Evolutionary conservation across 1,140 invertebrate species (phyloP).

Genomic region (Zaprionus nigranus): DNA sequence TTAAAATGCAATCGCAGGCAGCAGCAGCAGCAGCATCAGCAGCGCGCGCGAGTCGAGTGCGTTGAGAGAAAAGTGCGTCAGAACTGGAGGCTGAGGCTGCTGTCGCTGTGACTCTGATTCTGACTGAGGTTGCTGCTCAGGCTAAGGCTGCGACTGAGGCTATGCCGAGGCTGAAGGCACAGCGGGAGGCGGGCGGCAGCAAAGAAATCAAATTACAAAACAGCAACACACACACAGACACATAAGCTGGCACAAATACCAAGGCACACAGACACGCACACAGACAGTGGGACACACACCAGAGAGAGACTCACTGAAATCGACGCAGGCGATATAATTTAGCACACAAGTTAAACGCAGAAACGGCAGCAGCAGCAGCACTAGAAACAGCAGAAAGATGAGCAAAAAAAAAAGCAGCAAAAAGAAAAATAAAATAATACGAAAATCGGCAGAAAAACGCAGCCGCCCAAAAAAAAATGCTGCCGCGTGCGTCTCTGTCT

Average conservation of each 20-base stretch:
- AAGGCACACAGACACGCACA: constrained; percentile 29
- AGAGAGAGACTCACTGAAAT: constrained; percentile 54
- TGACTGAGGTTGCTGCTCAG: neutral
- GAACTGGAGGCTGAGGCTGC: constrained; percentile 23
- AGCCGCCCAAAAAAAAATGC: constrained; percentile 48
- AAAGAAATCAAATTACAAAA: constrained; percentile 83
- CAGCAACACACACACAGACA: constrained; percentile 60
- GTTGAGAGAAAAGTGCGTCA: constrained; percentile 65
- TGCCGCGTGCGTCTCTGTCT: constrained; percentile 6
- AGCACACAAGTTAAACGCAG: constrained; percentile 74
- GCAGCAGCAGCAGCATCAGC: no score
- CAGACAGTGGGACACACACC: constrained; percentile 39
- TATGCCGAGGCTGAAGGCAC: constrained; percentile 34
- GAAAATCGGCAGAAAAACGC: constrained; percentile 47
- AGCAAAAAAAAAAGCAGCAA: constrained; percentile 30
- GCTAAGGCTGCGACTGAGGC: neutral
- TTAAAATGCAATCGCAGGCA: constrained; percentile 15
- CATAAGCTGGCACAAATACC: constrained; percentile 32
- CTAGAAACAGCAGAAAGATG: constrained; percentile 12
- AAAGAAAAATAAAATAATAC: constrained; percentile 34
- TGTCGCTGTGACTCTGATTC: constrained; percentile 31
- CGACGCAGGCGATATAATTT: constrained; percentile 73
- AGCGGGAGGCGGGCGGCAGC: constrained; percentile 74
- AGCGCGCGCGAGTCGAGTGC: constrained; percentile 2
- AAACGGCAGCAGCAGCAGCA: constrained; percentile 22